Percentiles rank a stretch among this genome's conserved stretches.
Evolutionary conservation across 2,113 vertebrate genomes (phyloP).

Genomic region (Epinephelus moara): DNA sequence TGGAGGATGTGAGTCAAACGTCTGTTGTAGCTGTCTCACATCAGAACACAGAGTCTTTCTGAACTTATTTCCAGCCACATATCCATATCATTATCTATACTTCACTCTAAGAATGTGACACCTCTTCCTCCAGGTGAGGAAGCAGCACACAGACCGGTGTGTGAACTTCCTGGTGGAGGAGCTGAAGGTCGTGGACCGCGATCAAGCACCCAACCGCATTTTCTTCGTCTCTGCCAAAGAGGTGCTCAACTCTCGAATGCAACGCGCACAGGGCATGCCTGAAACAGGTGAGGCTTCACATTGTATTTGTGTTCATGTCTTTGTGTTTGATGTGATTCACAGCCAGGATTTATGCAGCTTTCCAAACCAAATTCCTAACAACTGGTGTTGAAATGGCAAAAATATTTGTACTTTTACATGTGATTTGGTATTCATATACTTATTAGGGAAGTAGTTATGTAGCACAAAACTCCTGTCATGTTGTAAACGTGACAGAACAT

Average conservation of each 20-base stretch:
- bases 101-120: background rate
- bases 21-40: background rate
- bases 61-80: background rate
- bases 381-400: background rate
- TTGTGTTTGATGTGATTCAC: background rate
- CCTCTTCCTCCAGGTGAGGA: slow-evolving; percentile 87
- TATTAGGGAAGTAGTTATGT: background rate
- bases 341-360: background rate
- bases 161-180: slow-evolving; percentile 95
- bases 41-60: background rate
- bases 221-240: slow-evolving; percentile 99
- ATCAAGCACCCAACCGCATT: slow-evolving; percentile 92
- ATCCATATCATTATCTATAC: background rate
- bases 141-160: slow-evolving; percentile 98
- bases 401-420: background rate
- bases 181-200: slow-evolving; percentile 92
- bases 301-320: background rate
- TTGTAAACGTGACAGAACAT: background rate
- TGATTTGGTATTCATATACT: background rate
- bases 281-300: slow-evolving; percentile 87
- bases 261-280: slow-evolving; percentile 96
- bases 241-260: slow-evolving; percentile 94
- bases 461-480: background rate
- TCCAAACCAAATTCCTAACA: background rate
- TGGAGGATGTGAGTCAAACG: slow-evolving; percentile 93